Evolutionary conservation across 2,113 vertebrate genomes (phyloP).

Genomic region (Motacilla tschutschensis): DNA sequence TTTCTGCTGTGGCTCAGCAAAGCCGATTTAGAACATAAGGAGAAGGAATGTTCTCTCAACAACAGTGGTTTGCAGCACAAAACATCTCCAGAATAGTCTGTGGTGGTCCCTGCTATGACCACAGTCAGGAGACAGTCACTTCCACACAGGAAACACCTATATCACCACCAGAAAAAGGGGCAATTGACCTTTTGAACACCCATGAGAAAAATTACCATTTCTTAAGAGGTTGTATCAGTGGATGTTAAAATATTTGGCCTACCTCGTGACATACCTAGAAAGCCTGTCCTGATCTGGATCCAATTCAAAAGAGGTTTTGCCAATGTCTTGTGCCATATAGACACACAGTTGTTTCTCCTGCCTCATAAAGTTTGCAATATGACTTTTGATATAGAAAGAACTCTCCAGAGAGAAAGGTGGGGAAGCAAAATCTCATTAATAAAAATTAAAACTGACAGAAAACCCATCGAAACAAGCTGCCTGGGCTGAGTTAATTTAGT

Average conservation of each 20-base stretch:
- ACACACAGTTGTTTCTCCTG: neutral
- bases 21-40: neutral
- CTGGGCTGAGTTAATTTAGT: neutral
- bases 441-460: neutral
- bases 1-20: neutral
- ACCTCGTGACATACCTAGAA: fast-evolving
- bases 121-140: neutral
- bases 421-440: neutral
- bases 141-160: neutral
- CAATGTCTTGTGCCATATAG: neutral
- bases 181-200: neutral
- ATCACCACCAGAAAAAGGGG: neutral
- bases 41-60: neutral
- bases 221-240: fast-evolving
- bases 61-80: neutral
- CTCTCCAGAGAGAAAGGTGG: neutral
- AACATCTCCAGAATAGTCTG: neutral
- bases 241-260: neutral
- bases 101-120: neutral
- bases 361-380: neutral
- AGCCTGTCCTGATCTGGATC: neutral
- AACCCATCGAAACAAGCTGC: neutral
- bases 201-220: neutral
- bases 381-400: neutral
- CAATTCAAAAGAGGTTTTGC: neutral